Conservation (phyloP, 2,888 invertebrate genomes). For the Formica aserva region DNA sequence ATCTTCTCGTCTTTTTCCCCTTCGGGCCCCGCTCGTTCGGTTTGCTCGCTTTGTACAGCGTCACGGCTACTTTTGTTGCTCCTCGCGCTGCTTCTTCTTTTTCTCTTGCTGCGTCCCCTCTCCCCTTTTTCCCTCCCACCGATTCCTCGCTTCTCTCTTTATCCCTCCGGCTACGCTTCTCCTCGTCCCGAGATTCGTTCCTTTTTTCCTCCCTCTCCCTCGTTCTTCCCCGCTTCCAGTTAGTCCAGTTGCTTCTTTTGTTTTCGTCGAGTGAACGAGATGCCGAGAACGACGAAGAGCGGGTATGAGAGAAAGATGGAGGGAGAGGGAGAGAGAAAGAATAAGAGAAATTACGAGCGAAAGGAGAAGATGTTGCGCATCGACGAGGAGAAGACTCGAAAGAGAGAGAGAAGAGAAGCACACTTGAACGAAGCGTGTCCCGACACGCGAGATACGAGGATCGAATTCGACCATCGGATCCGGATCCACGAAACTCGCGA, state of each 20-base stretch:
- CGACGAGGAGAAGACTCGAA: slow-evolving; percentile 11
- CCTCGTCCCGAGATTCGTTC: slow-evolving; percentile 47
- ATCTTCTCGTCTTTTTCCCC: slow-evolving; percentile 73
- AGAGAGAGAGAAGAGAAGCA: slow-evolving; percentile 61
- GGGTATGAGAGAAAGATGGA: slow-evolving; percentile 20
- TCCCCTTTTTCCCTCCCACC: slow-evolving; percentile 55
- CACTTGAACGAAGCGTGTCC: slow-evolving; percentile 81
- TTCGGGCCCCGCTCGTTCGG: slow-evolving; percentile 59
- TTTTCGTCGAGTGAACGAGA: slow-evolving; percentile 65
- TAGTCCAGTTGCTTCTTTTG: slow-evolving; percentile 68
- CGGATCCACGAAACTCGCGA: slow-evolving; percentile 76
- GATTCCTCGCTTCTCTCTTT: slow-evolving; percentile 52
- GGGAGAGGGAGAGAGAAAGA: slow-evolving; percentile 49
- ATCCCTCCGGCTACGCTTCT: slow-evolving; percentile 42
- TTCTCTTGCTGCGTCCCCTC: slow-evolving; percentile 65
- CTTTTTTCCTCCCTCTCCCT: slow-evolving; percentile 49
- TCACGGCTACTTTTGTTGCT: slow-evolving; percentile 80
- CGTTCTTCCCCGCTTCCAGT: slow-evolving; percentile 53
- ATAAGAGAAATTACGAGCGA: slow-evolving; percentile 49
- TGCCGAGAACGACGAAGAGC: slow-evolving; percentile 54
- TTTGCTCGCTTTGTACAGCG: slow-evolving; percentile 77
- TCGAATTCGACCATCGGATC: slow-evolving; percentile 78
- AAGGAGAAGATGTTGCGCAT: slow-evolving; percentile 30
- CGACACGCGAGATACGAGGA: slow-evolving; percentile 81
- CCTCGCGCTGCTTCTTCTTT: slow-evolving; percentile 64